phyloP scores from a whole-genome alignment of 1,140 invertebrate genomes.

The Coenobita brevimanus region DNA sequence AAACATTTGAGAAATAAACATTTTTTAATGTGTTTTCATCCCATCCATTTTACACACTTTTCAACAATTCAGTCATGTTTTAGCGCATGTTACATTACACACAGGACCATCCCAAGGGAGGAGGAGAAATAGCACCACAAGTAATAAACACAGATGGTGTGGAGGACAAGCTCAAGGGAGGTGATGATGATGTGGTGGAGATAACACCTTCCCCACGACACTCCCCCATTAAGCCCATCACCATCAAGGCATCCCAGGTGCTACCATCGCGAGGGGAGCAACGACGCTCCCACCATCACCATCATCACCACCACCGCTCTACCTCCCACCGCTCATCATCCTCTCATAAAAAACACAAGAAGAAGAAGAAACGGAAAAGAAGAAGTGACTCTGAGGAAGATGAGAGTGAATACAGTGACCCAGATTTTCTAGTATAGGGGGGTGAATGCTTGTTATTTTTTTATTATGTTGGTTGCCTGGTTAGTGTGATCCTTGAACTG shows the following conservation, averaged over 20 bases:
- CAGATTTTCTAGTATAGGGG: conserved; percentile 76
- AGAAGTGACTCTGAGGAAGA: conserved; percentile 78
- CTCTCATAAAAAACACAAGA: conserved; percentile 81
- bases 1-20: too few relatives aligned
- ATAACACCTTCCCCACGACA: conserved; percentile 27
- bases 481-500: neutral
- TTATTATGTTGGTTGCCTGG: too few relatives aligned
- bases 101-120: neutral
- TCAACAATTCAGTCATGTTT: too few relatives aligned
- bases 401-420: conserved; percentile 82
- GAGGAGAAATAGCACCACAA: neutral
- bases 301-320: conserved; percentile 76
- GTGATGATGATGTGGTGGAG: neutral
- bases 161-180: conserved; percentile 1
- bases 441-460: neutral
- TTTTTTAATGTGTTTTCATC: too few relatives aligned
- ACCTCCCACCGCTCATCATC: conserved; percentile 77
- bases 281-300: conserved; percentile 75
- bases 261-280: conserved; percentile 75
- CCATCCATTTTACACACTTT: too few relatives aligned
- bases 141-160: neutral
- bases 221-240: conserved; percentile 64
- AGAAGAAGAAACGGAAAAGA: conserved; percentile 76
- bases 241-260: conserved; percentile 75
- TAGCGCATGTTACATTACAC: too few relatives aligned